Conservation (phyloP, 2,113 vertebrate species). For the Sapajus apella region DNA sequence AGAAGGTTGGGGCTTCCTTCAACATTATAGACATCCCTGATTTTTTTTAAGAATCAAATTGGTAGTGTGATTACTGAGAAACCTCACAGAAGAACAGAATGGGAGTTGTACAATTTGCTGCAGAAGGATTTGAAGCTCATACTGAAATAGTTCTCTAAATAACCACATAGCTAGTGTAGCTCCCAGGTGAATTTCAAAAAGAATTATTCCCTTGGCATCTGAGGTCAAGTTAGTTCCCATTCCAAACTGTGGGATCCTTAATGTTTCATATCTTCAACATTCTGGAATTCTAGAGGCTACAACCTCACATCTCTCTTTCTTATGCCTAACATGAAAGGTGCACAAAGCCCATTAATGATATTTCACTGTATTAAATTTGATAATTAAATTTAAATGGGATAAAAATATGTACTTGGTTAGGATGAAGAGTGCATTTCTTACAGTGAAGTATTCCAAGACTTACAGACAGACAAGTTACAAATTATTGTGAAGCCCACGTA, state of each 20-base stretch:
- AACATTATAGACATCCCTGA: not conserved
- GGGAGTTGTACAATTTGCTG: not conserved
- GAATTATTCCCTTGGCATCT: not conserved
- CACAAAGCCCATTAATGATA: not conserved
- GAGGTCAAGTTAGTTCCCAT: not conserved
- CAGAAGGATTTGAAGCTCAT: conserved; percentile 21
- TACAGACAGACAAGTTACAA: not conserved
- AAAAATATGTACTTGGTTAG: not conserved
- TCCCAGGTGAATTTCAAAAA: conserved; percentile 39
- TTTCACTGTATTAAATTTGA: conserved; percentile 29
- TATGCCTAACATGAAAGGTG: not conserved
- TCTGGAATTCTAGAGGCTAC: not conserved
- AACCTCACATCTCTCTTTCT: not conserved
- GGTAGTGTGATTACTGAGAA: not conserved
- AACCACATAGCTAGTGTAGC: not conserved
- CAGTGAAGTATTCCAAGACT: not conserved
- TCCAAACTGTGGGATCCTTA: not conserved
- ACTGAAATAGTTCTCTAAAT: not conserved
- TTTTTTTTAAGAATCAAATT: not conserved
- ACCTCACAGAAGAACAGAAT: not conserved
- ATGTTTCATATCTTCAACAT: not conserved
- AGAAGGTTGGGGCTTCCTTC: not conserved
- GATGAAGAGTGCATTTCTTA: not conserved
- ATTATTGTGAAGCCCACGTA: not conserved
- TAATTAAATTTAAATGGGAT: not conserved